Evolutionary conservation across 2,113 vertebrate species (phyloP).

Genomic region (Aphyosemion australe): DNA sequence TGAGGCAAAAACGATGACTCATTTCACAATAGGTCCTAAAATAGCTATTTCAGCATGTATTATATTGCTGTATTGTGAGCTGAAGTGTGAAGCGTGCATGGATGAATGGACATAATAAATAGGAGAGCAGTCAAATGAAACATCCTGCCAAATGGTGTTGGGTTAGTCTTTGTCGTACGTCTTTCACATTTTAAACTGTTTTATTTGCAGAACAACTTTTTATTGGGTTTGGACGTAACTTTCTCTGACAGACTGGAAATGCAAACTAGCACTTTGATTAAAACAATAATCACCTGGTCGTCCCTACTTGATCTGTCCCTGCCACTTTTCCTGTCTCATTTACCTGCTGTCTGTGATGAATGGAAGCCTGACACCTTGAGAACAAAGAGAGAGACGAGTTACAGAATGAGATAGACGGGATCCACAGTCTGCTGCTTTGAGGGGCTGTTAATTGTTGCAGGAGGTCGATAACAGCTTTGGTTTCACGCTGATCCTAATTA

Average conservation of each 20-base stretch:
- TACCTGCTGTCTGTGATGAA: conserved; percentile 15
- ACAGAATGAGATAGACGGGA: conserved; percentile 16
- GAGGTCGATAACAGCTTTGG: conserved; percentile 11
- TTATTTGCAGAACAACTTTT: background rate
- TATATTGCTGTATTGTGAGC: background rate
- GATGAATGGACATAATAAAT: background rate
- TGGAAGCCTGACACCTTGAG: conserved; percentile 32
- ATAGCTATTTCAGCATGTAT: background rate
- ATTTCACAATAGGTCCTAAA: background rate
- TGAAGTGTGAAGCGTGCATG: conserved; percentile 1
- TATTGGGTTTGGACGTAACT: background rate
- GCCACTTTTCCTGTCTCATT: conserved; percentile 14
- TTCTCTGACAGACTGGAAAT: conserved; percentile 7
- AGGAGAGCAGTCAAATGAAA: conserved; percentile 6
- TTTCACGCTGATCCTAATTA: conserved; percentile 36
- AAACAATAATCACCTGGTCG: conserved; percentile 27
- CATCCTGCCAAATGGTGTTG: conserved; percentile 4
- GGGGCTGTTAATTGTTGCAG: conserved; percentile 25
- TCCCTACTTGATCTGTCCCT: conserved; percentile 22
- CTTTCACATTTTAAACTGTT: background rate
- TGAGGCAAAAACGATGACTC: background rate
- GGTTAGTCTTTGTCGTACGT: background rate
- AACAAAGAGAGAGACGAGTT: conserved; percentile 48
- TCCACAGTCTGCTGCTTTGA: conserved; percentile 6
- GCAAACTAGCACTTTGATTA: conserved; percentile 3